phyloP scores from a whole-genome alignment of 1,140 invertebrate genomes.

The Pectinophora gossypiella region DNA sequence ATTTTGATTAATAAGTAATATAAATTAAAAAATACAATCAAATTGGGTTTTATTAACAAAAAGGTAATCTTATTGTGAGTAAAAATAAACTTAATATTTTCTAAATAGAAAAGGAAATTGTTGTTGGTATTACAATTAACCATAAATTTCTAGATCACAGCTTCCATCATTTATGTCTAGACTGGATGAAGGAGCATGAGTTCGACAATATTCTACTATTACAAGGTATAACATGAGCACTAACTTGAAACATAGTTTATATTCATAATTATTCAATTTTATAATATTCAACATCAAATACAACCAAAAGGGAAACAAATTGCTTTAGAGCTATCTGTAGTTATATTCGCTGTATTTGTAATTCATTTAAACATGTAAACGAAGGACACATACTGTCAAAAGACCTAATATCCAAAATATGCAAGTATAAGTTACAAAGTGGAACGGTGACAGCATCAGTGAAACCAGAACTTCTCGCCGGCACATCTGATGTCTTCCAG shows the following conservation, averaged over 20 bases:
- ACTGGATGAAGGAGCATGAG: too few species aligned
- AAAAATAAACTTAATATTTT: too few species aligned
- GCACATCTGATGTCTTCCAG: not conserved
- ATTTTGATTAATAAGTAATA: too few species aligned
- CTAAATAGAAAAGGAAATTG: too few species aligned
- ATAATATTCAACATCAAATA: constrained; percentile 41
- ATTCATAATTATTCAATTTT: constrained; percentile 20
- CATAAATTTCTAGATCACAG: constrained; percentile 38
- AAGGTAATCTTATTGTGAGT: too few species aligned
- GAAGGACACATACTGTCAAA: constrained; percentile 36
- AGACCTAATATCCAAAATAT: constrained; percentile 55
- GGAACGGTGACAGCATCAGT: constrained; percentile 25
- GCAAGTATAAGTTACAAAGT: constrained; percentile 37
- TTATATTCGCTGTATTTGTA: constrained; percentile 28
- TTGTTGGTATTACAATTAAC: constrained; percentile 27
- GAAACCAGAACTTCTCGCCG: not conserved
- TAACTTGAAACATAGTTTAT: constrained; percentile 25
- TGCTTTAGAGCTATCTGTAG: constrained; percentile 15
- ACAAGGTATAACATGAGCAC: constrained; percentile 24
- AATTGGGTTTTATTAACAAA: too few species aligned
- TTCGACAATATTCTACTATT: too few species aligned
- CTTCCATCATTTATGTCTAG: too few species aligned
- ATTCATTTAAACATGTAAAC: not conserved
- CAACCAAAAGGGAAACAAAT: constrained; percentile 31
- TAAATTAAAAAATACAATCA: too few species aligned